Conservation (phyloP, 2,888 invertebrate genomes). For the Caenorhabditis zanzibari region DNA sequence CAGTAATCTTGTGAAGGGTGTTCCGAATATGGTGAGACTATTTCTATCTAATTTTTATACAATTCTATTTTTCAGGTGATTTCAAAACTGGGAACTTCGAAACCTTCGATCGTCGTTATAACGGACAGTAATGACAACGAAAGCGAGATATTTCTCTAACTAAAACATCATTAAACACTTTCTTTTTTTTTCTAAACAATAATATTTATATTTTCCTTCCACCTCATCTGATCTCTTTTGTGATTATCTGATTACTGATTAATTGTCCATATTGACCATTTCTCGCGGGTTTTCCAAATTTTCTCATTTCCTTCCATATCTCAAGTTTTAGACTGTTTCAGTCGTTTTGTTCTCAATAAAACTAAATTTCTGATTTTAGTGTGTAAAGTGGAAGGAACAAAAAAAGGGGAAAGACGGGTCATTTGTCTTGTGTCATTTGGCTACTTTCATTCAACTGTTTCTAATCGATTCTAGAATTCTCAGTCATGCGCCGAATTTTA, state of each 20-base stretch:
- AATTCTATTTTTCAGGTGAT: constrained; percentile 17
- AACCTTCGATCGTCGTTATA: constrained; percentile 27
- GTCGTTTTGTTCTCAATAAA: constrained; percentile 29
- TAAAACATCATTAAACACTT: constrained; percentile 13
- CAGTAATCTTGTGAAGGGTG: constrained; percentile 49
- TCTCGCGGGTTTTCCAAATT: constrained; percentile 16
- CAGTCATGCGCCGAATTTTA: constrained; percentile 32
- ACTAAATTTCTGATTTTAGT: background rate
- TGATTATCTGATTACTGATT: constrained; percentile 41
- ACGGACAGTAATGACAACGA: constrained; percentile 55
- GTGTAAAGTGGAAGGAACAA: constrained; percentile 37
- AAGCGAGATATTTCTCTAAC: constrained; percentile 57
- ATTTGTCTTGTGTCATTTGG: constrained; percentile 18
- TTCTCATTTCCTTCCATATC: constrained; percentile 26
- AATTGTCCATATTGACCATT: constrained; percentile 39
- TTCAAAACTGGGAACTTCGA: constrained; percentile 45
- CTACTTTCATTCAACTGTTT: constrained; percentile 25
- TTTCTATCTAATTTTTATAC: no score
- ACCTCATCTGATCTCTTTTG: constrained; percentile 32
- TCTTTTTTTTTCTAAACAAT: constrained; percentile 11
- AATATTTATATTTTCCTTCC: constrained; percentile 12
- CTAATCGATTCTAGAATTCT: constrained; percentile 50
- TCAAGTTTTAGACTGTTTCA: constrained; percentile 10
- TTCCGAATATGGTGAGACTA: constrained; percentile 33
- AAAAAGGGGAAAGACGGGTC: constrained; percentile 14